These are phyloP conservation scores for Uloborus plumipes DNA, from an alignment of 2,888 invertebrate species.

Conservation along the genomic window DNA sequence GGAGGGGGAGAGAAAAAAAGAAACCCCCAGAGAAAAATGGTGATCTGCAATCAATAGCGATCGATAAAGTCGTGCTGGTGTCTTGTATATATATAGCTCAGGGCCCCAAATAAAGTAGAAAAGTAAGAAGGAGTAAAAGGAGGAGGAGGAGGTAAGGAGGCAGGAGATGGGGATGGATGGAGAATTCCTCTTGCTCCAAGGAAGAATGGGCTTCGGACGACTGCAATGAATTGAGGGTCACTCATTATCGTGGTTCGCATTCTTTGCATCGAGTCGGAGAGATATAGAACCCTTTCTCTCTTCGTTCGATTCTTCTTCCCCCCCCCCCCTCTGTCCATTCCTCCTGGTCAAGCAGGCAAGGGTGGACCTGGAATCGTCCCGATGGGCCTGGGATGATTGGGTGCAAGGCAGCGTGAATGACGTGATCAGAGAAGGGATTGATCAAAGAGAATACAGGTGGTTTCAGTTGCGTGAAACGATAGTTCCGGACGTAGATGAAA, in stretches of 20 bases:
- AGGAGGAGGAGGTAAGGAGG: neutral
- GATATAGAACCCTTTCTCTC: conserved; percentile 4
- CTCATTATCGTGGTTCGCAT: conserved; percentile 59
- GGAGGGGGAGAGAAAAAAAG: neutral
- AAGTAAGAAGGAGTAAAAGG: conserved; percentile 8
- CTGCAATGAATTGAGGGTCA: conserved; percentile 61
- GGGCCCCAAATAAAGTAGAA: conserved; percentile 41
- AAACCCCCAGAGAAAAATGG: conserved; percentile 46
- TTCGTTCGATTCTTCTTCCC: conserved; percentile 1
- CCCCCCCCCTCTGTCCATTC: neutral
- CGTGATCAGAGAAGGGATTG: no score
- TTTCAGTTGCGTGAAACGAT: no score
- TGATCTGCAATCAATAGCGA: conserved; percentile 63
- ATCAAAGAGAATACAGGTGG: no score
- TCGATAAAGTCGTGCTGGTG: conserved; percentile 38
- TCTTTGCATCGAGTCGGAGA: conserved; percentile 34
- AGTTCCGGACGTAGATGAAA: no score
- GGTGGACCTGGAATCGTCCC: no score
- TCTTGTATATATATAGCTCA: conserved; percentile 24
- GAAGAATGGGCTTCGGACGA: conserved; percentile 32
- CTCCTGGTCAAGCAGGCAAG: no score
- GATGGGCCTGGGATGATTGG: no score
- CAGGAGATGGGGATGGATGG: conserved; percentile 12
- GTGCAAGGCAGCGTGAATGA: no score
- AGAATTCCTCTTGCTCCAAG: conserved; percentile 33